Evolutionary conservation across 2,888 invertebrate species (phyloP).

Genomic region (Bursaphelenchus okinawaensis): DNA sequence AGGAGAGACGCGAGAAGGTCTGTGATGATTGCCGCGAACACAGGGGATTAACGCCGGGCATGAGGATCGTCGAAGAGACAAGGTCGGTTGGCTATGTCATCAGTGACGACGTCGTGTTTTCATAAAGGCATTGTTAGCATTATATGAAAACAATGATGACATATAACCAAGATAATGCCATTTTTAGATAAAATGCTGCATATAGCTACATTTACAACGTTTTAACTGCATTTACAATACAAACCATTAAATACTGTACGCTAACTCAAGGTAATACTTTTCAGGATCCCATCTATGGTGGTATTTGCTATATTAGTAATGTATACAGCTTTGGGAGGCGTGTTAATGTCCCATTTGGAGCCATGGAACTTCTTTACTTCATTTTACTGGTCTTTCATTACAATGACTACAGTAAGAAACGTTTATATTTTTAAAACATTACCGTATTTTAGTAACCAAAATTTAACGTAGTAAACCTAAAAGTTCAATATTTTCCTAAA

Average conservation of each 20-base stretch:
- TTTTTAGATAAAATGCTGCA: neutral
- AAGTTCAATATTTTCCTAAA: too few species aligned
- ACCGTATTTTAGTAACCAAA: constrained; percentile 4
- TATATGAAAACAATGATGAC: too few species aligned
- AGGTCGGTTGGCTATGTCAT: too few species aligned
- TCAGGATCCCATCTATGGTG: constrained; percentile 55
- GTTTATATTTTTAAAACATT: constrained; percentile 1
- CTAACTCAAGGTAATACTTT: constrained; percentile 8
- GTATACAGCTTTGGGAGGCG: constrained; percentile 57
- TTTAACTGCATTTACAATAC: neutral
- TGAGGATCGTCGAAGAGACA: constrained; percentile 51
- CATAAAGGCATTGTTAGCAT: too few species aligned
- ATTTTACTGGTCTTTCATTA: constrained; percentile 59
- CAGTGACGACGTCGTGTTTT: too few species aligned
- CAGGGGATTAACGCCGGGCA: constrained; percentile 43
- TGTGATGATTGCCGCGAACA: constrained; percentile 52
- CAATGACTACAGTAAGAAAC: constrained; percentile 56
- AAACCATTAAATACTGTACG: neutral
- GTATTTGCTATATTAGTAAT: constrained; percentile 54
- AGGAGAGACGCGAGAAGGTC: constrained; percentile 44
- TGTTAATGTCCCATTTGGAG: constrained; percentile 55
- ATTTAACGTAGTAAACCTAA: neutral
- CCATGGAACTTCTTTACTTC: constrained; percentile 57
- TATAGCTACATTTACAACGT: neutral
- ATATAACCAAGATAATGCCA: neutral